Percentiles rank a stretch among this genome's conserved stretches.
Evolutionary conservation across 2,797 vertebrate genomes (phyloP).

Genomic region (Xyrichtys novacula): DNA sequence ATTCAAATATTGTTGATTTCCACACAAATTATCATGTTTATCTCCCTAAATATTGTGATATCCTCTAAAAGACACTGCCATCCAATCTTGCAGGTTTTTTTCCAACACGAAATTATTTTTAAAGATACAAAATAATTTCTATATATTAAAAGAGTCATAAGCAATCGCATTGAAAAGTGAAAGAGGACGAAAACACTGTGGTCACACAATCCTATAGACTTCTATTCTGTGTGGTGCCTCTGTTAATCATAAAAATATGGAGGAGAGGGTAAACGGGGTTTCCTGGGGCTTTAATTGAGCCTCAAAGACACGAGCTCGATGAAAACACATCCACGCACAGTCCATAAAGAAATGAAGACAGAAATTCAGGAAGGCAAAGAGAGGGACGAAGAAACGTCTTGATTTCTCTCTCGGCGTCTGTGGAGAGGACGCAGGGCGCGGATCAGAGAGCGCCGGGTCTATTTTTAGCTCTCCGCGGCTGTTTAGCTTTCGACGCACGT

Average conservation of each 20-base stretch:
- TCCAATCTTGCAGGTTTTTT: neutral
- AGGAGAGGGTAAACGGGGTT: slow-evolving; percentile 40
- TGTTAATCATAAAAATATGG: slow-evolving; percentile 27
- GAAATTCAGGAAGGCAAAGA: neutral
- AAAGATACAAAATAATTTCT: neutral
- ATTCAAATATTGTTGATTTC: slow-evolving; percentile 13
- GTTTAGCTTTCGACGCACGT: slow-evolving; percentile 87
- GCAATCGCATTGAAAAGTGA: slow-evolving; percentile 24
- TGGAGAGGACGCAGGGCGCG: slow-evolving; percentile 72
- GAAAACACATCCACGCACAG: slow-evolving; percentile 56
- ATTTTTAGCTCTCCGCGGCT: slow-evolving; percentile 83
- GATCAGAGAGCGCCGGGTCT: slow-evolving; percentile 76
- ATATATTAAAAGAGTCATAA: slow-evolving; percentile 20
- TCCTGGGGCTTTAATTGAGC: slow-evolving; percentile 38
- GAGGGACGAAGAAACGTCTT: slow-evolving; percentile 34
- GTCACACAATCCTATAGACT: slow-evolving; percentile 55
- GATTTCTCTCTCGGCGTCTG: slow-evolving; percentile 68
- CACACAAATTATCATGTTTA: neutral
- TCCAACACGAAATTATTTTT: neutral
- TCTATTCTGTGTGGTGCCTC: slow-evolving; percentile 41
- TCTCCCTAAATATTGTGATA: neutral
- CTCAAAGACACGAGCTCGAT: slow-evolving; percentile 23
- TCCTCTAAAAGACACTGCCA: neutral
- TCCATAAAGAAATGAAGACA: slow-evolving; percentile 39
- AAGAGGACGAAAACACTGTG: slow-evolving; percentile 5